These are phyloP conservation scores for Drosophila pseudotalamancana DNA, from an alignment of 2,888 invertebrate species.

Conservation along the genomic window DNA sequence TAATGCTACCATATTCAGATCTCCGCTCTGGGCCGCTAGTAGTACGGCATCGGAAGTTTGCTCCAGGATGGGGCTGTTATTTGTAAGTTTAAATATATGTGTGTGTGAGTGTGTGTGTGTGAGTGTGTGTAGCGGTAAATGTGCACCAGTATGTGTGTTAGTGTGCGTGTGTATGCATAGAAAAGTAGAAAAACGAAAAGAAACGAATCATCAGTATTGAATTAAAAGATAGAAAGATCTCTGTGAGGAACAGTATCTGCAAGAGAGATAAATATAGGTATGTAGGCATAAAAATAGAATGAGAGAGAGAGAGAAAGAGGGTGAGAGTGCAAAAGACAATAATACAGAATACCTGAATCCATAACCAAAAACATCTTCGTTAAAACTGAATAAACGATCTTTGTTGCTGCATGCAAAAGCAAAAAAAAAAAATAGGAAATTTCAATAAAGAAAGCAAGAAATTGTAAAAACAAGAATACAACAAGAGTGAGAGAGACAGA, in stretches of 20 bases:
- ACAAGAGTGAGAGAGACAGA: not conserved
- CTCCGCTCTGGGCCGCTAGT: slow-evolving; percentile 93
- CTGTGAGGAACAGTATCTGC: slow-evolving; percentile 15
- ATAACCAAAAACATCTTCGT: slow-evolving; percentile 89
- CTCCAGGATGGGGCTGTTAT: slow-evolving; percentile 89
- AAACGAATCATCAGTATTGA: slow-evolving; percentile 61
- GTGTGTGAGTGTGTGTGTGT: slow-evolving; percentile 27
- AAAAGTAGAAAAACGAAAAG: slow-evolving; percentile 53
- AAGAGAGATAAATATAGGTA: not conserved
- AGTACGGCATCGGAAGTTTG: slow-evolving; percentile 92
- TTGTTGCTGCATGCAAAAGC: slow-evolving; percentile 90
- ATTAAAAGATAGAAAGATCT: slow-evolving; percentile 20
- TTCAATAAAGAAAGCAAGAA: slow-evolving; percentile 14
- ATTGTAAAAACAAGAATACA: slow-evolving; percentile 13
- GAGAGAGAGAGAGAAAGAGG: slow-evolving; percentile 9
- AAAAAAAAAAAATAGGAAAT: not conserved
- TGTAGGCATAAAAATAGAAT: too few species aligned
- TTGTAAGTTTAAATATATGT: slow-evolving; percentile 5
- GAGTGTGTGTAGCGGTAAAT: slow-evolving; percentile 23
- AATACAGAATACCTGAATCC: slow-evolving; percentile 81
- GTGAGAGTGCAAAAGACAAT: slow-evolving; percentile 9
- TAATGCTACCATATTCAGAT: slow-evolving; percentile 88
- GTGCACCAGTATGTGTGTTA: slow-evolving; percentile 13
- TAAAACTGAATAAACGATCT: slow-evolving; percentile 92
- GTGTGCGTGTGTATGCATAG: slow-evolving; percentile 35